Evolutionary conservation across 2,113 vertebrate species (phyloP).

Genomic region (Xiphophorus couchianus): DNA sequence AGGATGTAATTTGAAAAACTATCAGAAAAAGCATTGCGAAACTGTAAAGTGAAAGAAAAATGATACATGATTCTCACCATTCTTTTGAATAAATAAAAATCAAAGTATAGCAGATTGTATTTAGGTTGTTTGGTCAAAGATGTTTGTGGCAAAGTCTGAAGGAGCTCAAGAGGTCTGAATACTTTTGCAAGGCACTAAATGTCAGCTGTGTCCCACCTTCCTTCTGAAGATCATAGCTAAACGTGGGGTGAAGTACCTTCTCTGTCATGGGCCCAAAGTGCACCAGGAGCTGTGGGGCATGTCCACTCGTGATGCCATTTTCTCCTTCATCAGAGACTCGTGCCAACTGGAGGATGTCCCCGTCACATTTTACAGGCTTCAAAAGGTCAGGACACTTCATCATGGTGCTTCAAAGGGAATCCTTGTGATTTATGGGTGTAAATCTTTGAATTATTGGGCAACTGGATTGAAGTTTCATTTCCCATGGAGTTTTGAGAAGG

Average conservation of each 20-base stretch:
- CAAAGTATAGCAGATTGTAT: background rate
- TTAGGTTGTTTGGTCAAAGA: too few relatives aligned
- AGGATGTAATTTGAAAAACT: background rate
- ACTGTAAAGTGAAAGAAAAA: too few relatives aligned
- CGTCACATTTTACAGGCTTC: slow-evolving; percentile 88
- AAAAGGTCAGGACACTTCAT: slow-evolving; percentile 81
- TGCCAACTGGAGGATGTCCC: slow-evolving; percentile 90
- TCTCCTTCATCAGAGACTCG: slow-evolving; percentile 88
- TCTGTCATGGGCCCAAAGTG: slow-evolving; percentile 86
- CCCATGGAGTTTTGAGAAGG: background rate
- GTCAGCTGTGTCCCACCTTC: background rate
- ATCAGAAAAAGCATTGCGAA: background rate
- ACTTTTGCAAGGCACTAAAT: background rate
- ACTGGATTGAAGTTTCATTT: background rate
- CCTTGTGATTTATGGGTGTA: too few relatives aligned
- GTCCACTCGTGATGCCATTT: slow-evolving; percentile 80
- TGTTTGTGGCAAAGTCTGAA: background rate
- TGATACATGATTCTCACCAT: too few relatives aligned
- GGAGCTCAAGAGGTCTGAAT: background rate
- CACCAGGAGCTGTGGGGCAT: slow-evolving; percentile 87
- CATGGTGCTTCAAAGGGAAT: background rate
- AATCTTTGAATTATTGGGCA: too few relatives aligned
- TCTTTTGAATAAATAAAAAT: background rate
- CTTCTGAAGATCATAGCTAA: slow-evolving; percentile 84
- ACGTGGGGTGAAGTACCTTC: slow-evolving; percentile 86